A percentile compares a stretch with the other conserved stretches of the same genome.
These are phyloP conservation scores for Philereme transversata DNA, from an alignment of 2,888 invertebrate species.

Conservation along the genomic window DNA sequence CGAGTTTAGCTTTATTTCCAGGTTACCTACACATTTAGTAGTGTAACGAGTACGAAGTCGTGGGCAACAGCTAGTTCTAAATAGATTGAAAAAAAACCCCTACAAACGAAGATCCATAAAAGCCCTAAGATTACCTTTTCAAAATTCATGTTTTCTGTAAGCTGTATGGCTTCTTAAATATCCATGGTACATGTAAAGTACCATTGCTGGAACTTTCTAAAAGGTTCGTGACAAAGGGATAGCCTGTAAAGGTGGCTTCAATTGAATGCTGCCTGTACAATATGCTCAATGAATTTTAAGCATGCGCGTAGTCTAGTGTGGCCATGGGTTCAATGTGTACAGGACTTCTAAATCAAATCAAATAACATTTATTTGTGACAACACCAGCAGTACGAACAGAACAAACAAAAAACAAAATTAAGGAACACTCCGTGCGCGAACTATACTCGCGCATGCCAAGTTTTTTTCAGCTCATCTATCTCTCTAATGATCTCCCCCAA, in stretches of 20 bases:
- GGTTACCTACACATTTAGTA: too few relatives aligned
- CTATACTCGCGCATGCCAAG: too few relatives aligned
- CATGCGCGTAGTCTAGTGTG: constrained; percentile 28
- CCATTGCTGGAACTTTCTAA: neutral
- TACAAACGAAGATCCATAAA: neutral
- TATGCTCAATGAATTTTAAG: constrained; percentile 47
- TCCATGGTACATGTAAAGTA: neutral
- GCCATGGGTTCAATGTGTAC: constrained; percentile 12
- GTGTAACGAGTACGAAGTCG: too few relatives aligned
- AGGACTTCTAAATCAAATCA: neutral
- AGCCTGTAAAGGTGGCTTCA: constrained; percentile 43
- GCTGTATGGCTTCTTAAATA: neutral
- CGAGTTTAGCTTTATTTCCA: too few relatives aligned
- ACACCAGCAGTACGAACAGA: too few relatives aligned
- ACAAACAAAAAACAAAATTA: too few relatives aligned
- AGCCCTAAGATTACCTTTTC: neutral
- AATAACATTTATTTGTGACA: too few relatives aligned
- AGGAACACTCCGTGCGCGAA: too few relatives aligned
- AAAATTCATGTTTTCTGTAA: neutral
- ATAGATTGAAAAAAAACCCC: too few relatives aligned
- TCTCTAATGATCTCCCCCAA: too few relatives aligned
- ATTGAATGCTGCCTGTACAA: constrained; percentile 44
- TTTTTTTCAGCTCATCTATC: too few relatives aligned
- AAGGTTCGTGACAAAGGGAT: constrained; percentile 1
- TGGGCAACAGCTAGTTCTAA: too few relatives aligned